Percentiles rank a stretch among this genome's conserved stretches.
These are phyloP conservation scores for Sphenodon punctatus DNA, from an alignment of 2,797 vertebrate species.

Conservation along the genomic window DNA sequence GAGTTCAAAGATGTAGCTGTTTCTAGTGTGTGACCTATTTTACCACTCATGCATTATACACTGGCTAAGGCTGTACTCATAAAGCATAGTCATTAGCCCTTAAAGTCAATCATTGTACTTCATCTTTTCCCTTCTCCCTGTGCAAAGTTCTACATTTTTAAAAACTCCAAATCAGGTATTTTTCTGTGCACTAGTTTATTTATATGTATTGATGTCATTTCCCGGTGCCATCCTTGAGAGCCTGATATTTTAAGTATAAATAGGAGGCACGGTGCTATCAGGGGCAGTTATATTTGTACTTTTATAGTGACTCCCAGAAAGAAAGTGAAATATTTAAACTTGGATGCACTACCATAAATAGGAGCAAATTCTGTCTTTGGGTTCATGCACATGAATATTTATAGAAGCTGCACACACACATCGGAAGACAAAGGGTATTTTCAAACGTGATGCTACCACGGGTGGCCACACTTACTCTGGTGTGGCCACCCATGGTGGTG, in stretches of 20 bases:
- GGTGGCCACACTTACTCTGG: too few species aligned
- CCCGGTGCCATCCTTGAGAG: background rate
- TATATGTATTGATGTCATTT: conserved; percentile 26
- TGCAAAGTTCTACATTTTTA: conserved; percentile 56
- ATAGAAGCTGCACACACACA: background rate
- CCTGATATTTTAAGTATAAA: background rate
- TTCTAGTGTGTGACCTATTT: conserved; percentile 73
- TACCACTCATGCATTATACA: conserved; percentile 66
- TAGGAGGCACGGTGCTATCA: too few species aligned
- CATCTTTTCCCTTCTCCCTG: conserved; percentile 52
- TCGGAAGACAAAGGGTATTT: too few species aligned
- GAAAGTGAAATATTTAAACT: background rate
- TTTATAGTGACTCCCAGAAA: background rate
- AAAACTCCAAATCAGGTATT: conserved; percentile 48
- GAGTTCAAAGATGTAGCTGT: conserved; percentile 68
- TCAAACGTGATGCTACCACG: too few species aligned
- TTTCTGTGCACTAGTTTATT: conserved; percentile 34
- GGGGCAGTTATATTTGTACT: background rate
- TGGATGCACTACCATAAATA: background rate
- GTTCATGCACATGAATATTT: background rate
- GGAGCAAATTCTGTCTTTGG: background rate
- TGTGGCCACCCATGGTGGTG: too few species aligned
- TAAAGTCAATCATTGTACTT: conserved; percentile 47
- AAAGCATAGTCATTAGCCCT: conserved; percentile 61
- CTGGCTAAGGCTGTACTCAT: conserved; percentile 52